Percentiles rank a stretch among this genome's conserved stretches.
phyloP scores from a whole-genome alignment of 2,797 vertebrate genomes.

The Phataginus tricuspis region DNA sequence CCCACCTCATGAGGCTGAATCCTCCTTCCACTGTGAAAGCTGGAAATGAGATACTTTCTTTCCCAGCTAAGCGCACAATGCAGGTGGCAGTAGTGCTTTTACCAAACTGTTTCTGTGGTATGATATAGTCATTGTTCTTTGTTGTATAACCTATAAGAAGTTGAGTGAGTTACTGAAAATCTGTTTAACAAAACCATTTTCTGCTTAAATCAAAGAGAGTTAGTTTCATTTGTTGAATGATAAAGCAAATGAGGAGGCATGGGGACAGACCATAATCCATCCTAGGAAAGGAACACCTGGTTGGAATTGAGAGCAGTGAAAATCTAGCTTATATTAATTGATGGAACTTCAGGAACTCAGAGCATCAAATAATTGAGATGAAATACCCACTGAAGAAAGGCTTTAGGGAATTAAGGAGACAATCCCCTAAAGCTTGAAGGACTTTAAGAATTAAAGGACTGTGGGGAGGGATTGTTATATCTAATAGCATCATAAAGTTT shows the following conservation, averaged over 20 bases:
- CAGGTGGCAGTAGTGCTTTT: neutral
- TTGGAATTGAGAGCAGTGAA: neutral
- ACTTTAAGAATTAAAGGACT: neutral
- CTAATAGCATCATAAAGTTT: neutral
- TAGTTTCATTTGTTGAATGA: neutral
- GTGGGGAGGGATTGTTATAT: neutral
- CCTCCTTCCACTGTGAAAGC: neutral
- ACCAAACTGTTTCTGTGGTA: neutral
- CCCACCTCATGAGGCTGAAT: neutral
- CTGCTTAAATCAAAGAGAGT: neutral
- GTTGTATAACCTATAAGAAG: neutral
- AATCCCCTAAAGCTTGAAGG: neutral
- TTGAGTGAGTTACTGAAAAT: neutral
- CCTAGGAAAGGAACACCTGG: neutral
- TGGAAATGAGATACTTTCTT: neutral
- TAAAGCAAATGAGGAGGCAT: neutral
- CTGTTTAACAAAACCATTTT: slow-evolving; percentile 10
- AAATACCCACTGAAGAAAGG: slow-evolving; percentile 3
- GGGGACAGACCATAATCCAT: neutral
- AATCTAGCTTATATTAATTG: neutral
- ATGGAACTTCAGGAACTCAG: neutral
- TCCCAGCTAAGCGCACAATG: neutral
- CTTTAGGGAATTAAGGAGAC: neutral
- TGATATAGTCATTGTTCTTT: neutral
- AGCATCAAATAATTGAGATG: slow-evolving; percentile 8